Evolutionary conservation across 2,797 vertebrate genomes (phyloP).

Genomic region (Molossus molossus): DNA sequence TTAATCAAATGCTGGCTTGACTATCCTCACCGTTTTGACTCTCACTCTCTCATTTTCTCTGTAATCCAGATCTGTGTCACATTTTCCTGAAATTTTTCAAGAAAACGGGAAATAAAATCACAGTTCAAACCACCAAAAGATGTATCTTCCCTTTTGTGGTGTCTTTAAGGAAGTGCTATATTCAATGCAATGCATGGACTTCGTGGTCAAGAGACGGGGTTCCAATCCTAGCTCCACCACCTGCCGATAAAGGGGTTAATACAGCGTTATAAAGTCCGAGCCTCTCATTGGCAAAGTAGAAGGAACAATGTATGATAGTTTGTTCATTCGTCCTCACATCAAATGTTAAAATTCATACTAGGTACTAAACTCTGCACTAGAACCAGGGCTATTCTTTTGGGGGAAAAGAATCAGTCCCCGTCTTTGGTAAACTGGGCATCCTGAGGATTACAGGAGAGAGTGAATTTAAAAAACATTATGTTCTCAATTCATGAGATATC

Average conservation of each 20-base stretch:
- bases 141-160: neutral
- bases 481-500: neutral
- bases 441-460: neutral
- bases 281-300: neutral
- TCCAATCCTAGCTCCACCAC: neutral
- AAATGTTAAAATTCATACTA: neutral
- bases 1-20: slow-evolving; percentile 14
- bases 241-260: neutral
- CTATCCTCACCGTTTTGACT: neutral
- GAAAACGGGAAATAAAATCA: slow-evolving; percentile 65
- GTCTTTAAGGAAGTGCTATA: neutral
- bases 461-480: slow-evolving; percentile 21
- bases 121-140: slow-evolving; percentile 23
- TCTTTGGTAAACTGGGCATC: neutral
- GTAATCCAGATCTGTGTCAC: slow-evolving; percentile 24
- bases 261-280: neutral
- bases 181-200: neutral
- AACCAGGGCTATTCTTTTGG: neutral
- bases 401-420: neutral
- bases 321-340: neutral
- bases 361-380: neutral
- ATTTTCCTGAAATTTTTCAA: slow-evolving; percentile 36
- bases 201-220: neutral
- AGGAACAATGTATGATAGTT: neutral
- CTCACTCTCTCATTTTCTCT: slow-evolving; percentile 53